phyloP scores from a whole-genome alignment of 1,140 invertebrate genomes.

The Hyposmocoma kahamanoa region DNA sequence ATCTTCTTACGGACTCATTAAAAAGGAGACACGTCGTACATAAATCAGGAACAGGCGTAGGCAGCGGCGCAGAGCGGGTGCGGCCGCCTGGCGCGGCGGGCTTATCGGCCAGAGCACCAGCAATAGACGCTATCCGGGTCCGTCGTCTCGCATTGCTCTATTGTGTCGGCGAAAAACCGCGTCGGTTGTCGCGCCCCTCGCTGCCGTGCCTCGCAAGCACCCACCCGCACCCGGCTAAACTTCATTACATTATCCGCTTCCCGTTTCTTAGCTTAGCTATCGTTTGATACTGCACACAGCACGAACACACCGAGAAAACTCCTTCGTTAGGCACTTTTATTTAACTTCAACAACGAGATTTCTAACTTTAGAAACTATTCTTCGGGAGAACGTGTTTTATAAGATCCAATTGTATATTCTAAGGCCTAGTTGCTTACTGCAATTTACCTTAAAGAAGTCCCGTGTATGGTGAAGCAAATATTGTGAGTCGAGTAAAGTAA shows the following conservation, averaged over 20 bases:
- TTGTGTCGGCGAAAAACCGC: slow-evolving; percentile 30
- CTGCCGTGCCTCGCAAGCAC: slow-evolving; percentile 16
- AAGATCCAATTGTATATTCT: no score
- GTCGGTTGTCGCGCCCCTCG: slow-evolving; percentile 6
- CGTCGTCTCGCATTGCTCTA: slow-evolving; percentile 47
- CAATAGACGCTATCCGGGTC: slow-evolving; percentile 72
- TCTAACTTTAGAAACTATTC: slow-evolving; percentile 2
- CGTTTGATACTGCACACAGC: slow-evolving; percentile 2
- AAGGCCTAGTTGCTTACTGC: no score
- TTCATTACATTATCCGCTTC: slow-evolving; percentile 56
- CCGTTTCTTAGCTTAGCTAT: slow-evolving; percentile 1
- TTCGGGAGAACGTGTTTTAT: background rate
- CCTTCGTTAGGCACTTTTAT: slow-evolving; percentile 16
- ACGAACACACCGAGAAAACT: slow-evolving; percentile 6
- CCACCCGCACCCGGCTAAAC: slow-evolving; percentile 29
- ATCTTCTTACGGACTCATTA: slow-evolving; percentile 73
- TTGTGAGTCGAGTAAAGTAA: no score
- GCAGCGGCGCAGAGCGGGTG: slow-evolving; percentile 26
- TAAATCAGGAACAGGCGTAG: slow-evolving; percentile 70
- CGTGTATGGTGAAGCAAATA: no score
- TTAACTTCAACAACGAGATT: slow-evolving; percentile 3
- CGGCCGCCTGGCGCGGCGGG: slow-evolving; percentile 27
- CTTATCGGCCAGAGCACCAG: slow-evolving; percentile 60
- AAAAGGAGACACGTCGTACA: slow-evolving; percentile 71
- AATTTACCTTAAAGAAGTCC: no score